Conservation (phyloP, 2,113 vertebrate genomes). For the Pardalotus punctatus region DNA sequence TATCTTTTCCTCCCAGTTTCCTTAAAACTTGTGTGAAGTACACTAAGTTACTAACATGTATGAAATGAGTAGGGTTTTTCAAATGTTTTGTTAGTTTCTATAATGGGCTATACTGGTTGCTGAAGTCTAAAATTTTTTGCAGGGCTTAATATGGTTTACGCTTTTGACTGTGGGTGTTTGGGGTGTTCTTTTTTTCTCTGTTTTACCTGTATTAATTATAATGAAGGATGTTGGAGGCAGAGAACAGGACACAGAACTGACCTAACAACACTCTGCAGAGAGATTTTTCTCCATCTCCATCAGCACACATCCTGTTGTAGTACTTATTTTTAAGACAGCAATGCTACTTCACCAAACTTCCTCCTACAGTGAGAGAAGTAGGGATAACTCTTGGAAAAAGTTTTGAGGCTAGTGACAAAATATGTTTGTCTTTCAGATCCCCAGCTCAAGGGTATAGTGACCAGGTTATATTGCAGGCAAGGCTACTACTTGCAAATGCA, state of each 20-base stretch:
- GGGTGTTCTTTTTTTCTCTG: neutral
- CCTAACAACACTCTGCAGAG: neutral
- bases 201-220: constrained; percentile 3
- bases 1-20: neutral
- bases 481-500: constrained; percentile 99
- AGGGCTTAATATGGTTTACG: neutral
- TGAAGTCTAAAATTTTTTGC: neutral
- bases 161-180: neutral
- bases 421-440: constrained; percentile 91
- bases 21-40: neutral
- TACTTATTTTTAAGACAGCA: constrained; percentile 11
- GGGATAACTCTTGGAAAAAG: constrained; percentile 33
- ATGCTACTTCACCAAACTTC: constrained; percentile 40
- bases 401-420: constrained; percentile 71
- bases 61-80: neutral
- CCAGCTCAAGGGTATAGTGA: constrained; percentile 99
- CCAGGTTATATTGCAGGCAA: constrained; percentile 99
- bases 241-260: neutral
- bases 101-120: neutral
- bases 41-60: neutral
- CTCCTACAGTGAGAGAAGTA: constrained; percentile 38
- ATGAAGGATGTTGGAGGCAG: neutral
- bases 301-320: neutral
- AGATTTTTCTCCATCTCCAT: neutral
- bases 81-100: neutral